Conservation (phyloP, 2,888 invertebrate species). For the Pseudococcus viburni region DNA sequence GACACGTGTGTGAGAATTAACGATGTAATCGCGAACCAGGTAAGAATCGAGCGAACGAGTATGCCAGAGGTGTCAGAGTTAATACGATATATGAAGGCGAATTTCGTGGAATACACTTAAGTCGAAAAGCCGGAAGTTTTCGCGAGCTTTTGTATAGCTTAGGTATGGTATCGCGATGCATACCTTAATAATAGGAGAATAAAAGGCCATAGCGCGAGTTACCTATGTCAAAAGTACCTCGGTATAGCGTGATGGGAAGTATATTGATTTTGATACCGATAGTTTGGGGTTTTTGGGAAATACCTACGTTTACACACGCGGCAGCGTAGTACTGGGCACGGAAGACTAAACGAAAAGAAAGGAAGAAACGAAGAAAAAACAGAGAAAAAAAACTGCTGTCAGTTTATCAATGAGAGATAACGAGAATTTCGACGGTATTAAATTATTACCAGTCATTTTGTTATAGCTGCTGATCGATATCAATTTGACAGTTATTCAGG, state of each 20-base stretch:
- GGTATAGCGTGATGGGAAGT: neutral
- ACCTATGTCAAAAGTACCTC: neutral
- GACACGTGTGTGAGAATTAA: conserved; percentile 4
- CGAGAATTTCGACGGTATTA: conserved; percentile 62
- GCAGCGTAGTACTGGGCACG: neutral
- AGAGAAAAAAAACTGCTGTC: conserved; percentile 21
- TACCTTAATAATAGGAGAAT: neutral
- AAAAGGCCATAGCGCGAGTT: neutral
- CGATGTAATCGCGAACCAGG: neutral
- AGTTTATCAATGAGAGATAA: conserved; percentile 58
- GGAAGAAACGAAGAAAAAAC: neutral
- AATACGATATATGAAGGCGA: neutral
- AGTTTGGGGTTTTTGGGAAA: neutral
- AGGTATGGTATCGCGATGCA: neutral
- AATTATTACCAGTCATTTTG: conserved; percentile 59
- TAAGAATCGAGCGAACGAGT: neutral
- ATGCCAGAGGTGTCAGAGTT: neutral
- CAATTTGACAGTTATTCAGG: conserved; percentile 56
- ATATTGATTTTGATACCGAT: neutral
- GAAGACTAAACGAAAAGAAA: neutral
- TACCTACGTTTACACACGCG: neutral
- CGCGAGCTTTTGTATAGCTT: conserved; percentile 10
- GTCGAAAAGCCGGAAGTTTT: neutral
- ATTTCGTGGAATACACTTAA: neutral
- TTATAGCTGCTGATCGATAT: conserved; percentile 59